Evolutionary conservation across 92 coral and sea anemone genomes (phyloP).

Genomic region (Umimayanthus chanpuru): DNA sequence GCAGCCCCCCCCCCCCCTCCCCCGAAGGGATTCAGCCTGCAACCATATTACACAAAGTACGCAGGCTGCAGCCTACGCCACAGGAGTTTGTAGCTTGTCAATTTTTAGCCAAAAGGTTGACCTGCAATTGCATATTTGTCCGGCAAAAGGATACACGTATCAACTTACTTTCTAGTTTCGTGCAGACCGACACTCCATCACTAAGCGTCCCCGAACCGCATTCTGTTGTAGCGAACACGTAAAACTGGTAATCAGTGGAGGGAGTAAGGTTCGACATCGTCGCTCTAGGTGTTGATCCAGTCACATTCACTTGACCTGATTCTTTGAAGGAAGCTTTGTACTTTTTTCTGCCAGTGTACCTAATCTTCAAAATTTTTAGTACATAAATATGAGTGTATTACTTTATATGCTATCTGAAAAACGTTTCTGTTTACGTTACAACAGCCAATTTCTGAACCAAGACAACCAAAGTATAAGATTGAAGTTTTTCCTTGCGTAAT

Average conservation of each 20-base stretch:
- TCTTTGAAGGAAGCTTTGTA: constrained; percentile 32
- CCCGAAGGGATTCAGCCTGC: no score
- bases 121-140: no score
- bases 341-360: constrained; percentile 7
- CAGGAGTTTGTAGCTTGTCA: no score
- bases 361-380: not conserved
- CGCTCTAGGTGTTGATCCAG: not conserved
- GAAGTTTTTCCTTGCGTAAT: no score
- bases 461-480: no score
- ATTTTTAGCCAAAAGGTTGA: no score
- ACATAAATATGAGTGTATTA: not conserved
- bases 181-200: constrained; percentile 2
- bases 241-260: not conserved
- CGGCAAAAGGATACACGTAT: not conserved
- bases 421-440: not conserved
- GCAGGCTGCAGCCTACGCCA: no score
- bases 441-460: not conserved
- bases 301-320: not conserved
- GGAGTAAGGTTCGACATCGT: constrained; percentile 1
- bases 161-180: constrained; percentile 30
- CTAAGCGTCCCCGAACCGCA: constrained; percentile 16
- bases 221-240: constrained; percentile 17
- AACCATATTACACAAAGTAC: no score
- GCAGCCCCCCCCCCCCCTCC: no score
- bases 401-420: no score